A percentile compares a stretch with the other conserved stretches of the same genome.
phyloP scores from a whole-genome alignment of 2,888 invertebrate genomes.

The Drosophila niveifrons region DNA sequence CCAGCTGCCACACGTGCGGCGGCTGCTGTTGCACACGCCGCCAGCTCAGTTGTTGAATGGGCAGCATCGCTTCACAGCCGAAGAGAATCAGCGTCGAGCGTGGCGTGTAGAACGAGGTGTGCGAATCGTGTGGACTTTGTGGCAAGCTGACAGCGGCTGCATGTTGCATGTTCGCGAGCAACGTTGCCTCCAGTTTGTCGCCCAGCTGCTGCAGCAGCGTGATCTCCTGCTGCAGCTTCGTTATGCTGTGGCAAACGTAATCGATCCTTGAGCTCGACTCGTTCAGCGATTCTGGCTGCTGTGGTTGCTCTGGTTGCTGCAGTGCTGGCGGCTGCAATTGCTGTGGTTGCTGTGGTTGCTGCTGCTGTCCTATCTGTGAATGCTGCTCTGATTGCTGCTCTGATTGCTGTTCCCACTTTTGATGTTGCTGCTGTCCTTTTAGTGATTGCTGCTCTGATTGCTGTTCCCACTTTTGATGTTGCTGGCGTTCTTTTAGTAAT shows the following conservation, averaged over 20 bases:
- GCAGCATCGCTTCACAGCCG: slow-evolving; percentile 3
- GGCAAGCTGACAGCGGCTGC: not conserved
- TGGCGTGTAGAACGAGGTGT: slow-evolving; percentile 54
- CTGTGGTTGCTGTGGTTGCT: not conserved
- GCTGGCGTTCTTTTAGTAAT: not conserved
- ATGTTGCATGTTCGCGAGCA: slow-evolving; percentile 29
- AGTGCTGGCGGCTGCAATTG: not conserved
- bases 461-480: not conserved
- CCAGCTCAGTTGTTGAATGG: slow-evolving; percentile 16
- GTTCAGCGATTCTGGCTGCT: not conserved
- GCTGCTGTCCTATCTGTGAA: not conserved
- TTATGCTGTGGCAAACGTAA: slow-evolving; percentile 76
- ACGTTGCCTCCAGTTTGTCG: slow-evolving; percentile 74
- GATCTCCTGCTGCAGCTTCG: slow-evolving; percentile 79
- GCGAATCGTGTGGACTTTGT: not conserved
- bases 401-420: not conserved
- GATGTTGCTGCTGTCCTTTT: no score
- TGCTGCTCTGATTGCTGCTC: no score
- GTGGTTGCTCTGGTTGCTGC: not conserved
- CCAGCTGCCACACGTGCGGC: not conserved
- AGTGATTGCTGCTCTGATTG: not conserved
- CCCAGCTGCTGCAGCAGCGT: slow-evolving; percentile 72
- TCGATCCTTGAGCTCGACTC: slow-evolving; percentile 63
- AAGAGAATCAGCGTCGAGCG: slow-evolving; percentile 22
- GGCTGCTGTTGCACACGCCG: slow-evolving; percentile 2